Conservation (phyloP, 2,888 invertebrate genomes). For the Erannis defoliaria region DNA sequence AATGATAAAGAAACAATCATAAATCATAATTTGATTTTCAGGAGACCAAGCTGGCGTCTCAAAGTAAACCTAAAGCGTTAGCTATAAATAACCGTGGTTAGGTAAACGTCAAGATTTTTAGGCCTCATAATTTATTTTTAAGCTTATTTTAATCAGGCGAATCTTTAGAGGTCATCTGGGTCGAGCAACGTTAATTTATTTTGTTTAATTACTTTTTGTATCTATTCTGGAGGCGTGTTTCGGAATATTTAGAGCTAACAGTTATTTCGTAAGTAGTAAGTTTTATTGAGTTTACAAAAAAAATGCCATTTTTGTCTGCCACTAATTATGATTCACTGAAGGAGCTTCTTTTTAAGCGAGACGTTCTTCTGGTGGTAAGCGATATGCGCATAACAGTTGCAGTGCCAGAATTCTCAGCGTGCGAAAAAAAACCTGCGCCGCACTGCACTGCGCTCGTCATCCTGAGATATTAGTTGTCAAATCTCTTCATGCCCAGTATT, state of each 20-base stretch:
- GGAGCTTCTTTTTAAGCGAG: too few relatives aligned
- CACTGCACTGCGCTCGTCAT: too few relatives aligned
- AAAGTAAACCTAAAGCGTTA: constrained; percentile 3
- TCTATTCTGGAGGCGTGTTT: constrained; percentile 27
- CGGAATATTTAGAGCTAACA: not conserved
- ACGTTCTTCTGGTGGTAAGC: too few relatives aligned
- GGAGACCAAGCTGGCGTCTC: not conserved
- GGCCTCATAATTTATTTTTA: constrained; percentile 40
- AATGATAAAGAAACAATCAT: not conserved
- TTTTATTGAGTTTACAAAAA: too few relatives aligned
- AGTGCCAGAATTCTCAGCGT: too few relatives aligned
- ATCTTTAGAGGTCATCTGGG: constrained; percentile 37
- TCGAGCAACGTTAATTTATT: constrained; percentile 44
- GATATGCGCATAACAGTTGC: too few relatives aligned
- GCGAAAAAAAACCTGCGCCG: too few relatives aligned
- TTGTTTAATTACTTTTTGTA: constrained; percentile 44
- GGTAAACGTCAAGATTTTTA: constrained; percentile 27
- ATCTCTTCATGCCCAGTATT: too few relatives aligned
- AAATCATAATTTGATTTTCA: too few relatives aligned
- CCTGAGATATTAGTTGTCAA: too few relatives aligned
- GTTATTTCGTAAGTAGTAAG: too few relatives aligned
- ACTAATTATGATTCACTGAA: too few relatives aligned
- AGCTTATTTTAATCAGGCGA: constrained; percentile 42
- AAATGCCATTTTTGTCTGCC: not conserved
- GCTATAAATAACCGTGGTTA: constrained; percentile 25